Conservation (phyloP, 1,140 invertebrate genomes). For the Rhynchophorus ferrugineus region DNA sequence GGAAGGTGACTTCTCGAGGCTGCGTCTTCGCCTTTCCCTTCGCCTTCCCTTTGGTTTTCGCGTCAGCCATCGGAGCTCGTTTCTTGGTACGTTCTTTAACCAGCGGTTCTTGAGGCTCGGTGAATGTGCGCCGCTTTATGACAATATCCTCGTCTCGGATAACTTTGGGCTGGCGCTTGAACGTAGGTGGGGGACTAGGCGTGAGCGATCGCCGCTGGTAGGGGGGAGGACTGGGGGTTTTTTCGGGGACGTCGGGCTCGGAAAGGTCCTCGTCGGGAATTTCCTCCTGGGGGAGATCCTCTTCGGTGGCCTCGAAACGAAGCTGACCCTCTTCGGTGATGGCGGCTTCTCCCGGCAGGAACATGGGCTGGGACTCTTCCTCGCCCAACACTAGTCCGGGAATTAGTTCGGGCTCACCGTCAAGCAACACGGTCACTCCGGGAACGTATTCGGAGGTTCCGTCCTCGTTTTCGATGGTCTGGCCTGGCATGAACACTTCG, state of each 20-base stretch:
- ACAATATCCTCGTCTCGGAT: conserved; percentile 30
- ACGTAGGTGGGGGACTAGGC: conserved; percentile 24
- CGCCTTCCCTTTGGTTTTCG: conserved; percentile 24
- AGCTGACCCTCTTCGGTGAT: conserved; percentile 45
- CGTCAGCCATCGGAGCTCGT: conserved; percentile 14
- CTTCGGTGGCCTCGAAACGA: conserved; percentile 37
- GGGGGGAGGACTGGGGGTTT: conserved; percentile 15
- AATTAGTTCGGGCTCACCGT: conserved; percentile 56
- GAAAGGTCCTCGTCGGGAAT: too few relatives aligned
- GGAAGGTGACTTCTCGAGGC: conserved; percentile 25
- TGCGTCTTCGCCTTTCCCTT: conserved; percentile 25
- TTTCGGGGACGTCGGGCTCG: conserved; percentile 10
- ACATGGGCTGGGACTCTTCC: conserved; percentile 37
- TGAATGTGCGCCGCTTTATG: conserved; percentile 28
- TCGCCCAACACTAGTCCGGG: conserved; percentile 43
- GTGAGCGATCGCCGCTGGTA: conserved; percentile 13
- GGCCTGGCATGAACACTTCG: conserved; percentile 61
- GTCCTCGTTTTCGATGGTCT: conserved; percentile 58
- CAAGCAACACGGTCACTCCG: conserved; percentile 60
- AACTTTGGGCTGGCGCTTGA: conserved; percentile 25
- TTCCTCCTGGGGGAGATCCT: conserved; percentile 24
- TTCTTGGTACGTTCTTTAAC: conserved; percentile 30
- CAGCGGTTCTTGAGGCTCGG: conserved; percentile 26
- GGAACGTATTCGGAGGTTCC: conserved; percentile 58
- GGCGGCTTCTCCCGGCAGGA: conserved; percentile 53